Evolutionary conservation across 2,888 invertebrate species (phyloP), one percentile per base, ranked within the genome.

Genomic region (Torymus aiolomorphi): DNA sequence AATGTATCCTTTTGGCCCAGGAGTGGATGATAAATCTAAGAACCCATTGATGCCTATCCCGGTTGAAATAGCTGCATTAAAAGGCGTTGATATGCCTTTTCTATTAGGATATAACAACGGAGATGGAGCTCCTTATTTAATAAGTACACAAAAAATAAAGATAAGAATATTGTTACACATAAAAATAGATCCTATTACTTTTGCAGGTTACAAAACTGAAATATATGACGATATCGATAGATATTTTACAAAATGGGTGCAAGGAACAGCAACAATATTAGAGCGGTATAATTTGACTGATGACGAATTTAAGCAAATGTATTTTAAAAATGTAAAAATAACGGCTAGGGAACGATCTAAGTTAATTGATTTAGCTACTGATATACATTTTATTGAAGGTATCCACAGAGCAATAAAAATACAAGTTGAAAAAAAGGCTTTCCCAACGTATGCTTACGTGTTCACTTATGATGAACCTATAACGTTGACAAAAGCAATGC

Each of bases 391-490:
- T 16, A 0, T 82, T 2, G 78, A 78, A 4, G 86, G 84, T 1
- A 81, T 88, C 49, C 78, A 84, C 51, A 84, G 88, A 3, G 66
- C 83, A 1, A 77, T 83, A 3, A 80, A 85, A 62, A 31, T 80
- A 2, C 88, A 89, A 75, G 59, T 80, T 18, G n/a, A 71, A 63
- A 80, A 13, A 78, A 69, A 54, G 16, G 5, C 20, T n/a, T 57
- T 72, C 14, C 80, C 84, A 0, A 87, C 86, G 2, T 89, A 87
- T 65, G 54, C 86, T 10, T 89, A 89, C 51, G 82, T 84, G 70
- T 87, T 88, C 74, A 83, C 84, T 12, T 87, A 85, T 70, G 85
- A 86, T 3, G 79, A 80, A 10, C 69, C 82, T 11, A 4, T 61
- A 0, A 82, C 86, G 0, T 0, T 83, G 0, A 2, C 82, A 14